Evolutionary conservation across 2,797 vertebrate species (phyloP).

Genomic region (Eleutherodactylus coqui): DNA sequence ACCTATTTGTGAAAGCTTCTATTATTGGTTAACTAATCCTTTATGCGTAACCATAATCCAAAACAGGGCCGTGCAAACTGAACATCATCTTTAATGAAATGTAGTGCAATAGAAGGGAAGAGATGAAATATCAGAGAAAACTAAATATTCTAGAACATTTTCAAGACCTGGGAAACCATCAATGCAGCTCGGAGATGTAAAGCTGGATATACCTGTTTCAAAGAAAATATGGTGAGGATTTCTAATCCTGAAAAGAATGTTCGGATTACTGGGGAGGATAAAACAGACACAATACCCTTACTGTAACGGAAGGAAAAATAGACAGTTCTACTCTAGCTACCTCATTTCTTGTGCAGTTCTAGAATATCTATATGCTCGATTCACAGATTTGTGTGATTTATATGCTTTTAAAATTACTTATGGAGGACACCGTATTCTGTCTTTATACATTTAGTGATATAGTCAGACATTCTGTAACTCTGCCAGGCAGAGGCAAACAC

Average conservation of each 20-base stretch:
- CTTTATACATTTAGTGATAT: background rate
- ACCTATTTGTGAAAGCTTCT: background rate
- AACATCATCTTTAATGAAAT: background rate
- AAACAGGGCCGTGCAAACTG: background rate
- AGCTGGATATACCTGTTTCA: constrained; percentile 43
- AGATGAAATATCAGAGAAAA: background rate
- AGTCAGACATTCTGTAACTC: background rate
- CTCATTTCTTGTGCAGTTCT: too few relatives aligned
- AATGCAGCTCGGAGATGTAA: constrained; percentile 9
- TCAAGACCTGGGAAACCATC: background rate
- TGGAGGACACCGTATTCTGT: too few relatives aligned
- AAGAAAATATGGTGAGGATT: constrained; percentile 51
- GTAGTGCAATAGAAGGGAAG: background rate
- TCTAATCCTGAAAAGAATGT: constrained; percentile 46
- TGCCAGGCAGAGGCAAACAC: too few relatives aligned
- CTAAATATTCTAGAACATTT: background rate
- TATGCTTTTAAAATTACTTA: too few relatives aligned
- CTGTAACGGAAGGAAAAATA: background rate
- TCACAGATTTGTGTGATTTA: background rate
- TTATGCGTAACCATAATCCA: background rate
- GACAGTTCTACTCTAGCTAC: too few relatives aligned
- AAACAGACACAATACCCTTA: constrained; percentile 24
- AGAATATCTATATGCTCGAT: background rate
- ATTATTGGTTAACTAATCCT: background rate
- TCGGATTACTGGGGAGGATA: constrained; percentile 41